phyloP scores from a whole-genome alignment of 2,888 invertebrate species.

The Andrena minutula region DNA sequence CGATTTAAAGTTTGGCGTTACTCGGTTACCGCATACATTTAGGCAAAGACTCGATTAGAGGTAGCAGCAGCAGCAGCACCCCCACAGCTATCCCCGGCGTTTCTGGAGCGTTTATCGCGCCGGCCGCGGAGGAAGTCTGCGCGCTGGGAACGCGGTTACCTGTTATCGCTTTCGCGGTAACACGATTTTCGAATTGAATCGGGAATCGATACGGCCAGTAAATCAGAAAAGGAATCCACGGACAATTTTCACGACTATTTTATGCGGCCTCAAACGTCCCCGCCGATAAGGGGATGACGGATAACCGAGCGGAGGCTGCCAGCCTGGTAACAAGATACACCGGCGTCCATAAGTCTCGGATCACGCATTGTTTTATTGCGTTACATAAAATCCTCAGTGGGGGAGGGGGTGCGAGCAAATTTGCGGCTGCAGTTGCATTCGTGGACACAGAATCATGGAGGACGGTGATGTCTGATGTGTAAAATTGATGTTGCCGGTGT shows the following conservation, averaged over 20 bases:
- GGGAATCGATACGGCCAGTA: slow-evolving; percentile 59
- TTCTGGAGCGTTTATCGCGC: slow-evolving; percentile 55
- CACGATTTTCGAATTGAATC: slow-evolving; percentile 63
- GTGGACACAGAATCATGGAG: background rate
- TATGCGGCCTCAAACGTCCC: slow-evolving; percentile 50
- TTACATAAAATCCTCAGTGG: background rate
- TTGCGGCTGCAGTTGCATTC: background rate
- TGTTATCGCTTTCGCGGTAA: slow-evolving; percentile 55
- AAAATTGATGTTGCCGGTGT: background rate
- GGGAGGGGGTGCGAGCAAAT: background rate
- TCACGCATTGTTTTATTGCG: background rate
- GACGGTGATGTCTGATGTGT: background rate
- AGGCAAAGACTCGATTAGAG: slow-evolving; percentile 66
- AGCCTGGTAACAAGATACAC: slow-evolving; percentile 15
- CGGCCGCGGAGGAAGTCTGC: slow-evolving; percentile 34
- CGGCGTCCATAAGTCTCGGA: background rate
- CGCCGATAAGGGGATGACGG: slow-evolving; percentile 53
- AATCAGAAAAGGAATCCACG: slow-evolving; percentile 59
- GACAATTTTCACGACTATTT: slow-evolving; percentile 63
- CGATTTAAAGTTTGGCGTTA: slow-evolving; percentile 73
- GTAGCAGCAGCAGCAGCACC: slow-evolving; percentile 31
- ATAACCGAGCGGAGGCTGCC: slow-evolving; percentile 29
- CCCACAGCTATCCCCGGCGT: slow-evolving; percentile 36
- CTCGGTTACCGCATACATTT: slow-evolving; percentile 63
- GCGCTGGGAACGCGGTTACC: slow-evolving; percentile 39